A percentile compares a stretch with the other conserved stretches of the same genome.
These are phyloP conservation scores for Bombylius discolor DNA, from an alignment of 2,888 invertebrate genomes.

Conservation along the genomic window DNA sequence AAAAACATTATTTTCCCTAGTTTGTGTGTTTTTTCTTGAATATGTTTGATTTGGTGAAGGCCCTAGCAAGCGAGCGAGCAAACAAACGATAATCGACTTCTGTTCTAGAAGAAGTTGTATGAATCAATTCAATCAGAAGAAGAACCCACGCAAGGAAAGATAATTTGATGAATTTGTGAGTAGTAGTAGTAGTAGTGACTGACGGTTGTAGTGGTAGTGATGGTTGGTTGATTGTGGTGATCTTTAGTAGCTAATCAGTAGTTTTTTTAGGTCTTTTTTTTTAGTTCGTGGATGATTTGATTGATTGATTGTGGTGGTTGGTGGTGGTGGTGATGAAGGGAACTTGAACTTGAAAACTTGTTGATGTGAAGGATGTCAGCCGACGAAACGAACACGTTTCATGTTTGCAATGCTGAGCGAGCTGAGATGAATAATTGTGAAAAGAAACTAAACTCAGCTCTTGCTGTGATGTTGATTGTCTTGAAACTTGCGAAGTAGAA, in stretches of 20 bases:
- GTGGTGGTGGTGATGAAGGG: neutral
- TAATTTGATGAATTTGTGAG: slow-evolving; percentile 16
- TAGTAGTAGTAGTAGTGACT: slow-evolving; percentile 9
- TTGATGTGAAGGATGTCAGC: neutral
- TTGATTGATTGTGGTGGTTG: slow-evolving; percentile 4
- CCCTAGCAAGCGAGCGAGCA: too few species aligned
- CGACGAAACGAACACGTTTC: neutral
- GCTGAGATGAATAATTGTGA: neutral
- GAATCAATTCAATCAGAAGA: too few species aligned
- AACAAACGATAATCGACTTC: too few species aligned
- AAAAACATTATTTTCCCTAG: too few species aligned
- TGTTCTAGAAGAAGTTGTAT: too few species aligned
- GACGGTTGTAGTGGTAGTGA: slow-evolving; percentile 5
- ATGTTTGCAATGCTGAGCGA: neutral
- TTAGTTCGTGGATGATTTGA: slow-evolving; percentile 2
- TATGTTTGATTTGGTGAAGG: too few species aligned
- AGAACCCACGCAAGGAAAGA: too few species aligned
- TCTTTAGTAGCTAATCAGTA: neutral
- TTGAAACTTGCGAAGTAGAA: neutral
- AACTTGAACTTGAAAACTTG: neutral
- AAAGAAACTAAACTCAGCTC: neutral
- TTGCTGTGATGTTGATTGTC: neutral
- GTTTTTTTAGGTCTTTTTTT: neutral
- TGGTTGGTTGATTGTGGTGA: neutral
- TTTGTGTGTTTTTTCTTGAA: too few species aligned